Percentiles rank a stretch among this genome's conserved stretches.
Evolutionary conservation across 1,140 invertebrate genomes (phyloP).

Genomic region (Cydia amplana): DNA sequence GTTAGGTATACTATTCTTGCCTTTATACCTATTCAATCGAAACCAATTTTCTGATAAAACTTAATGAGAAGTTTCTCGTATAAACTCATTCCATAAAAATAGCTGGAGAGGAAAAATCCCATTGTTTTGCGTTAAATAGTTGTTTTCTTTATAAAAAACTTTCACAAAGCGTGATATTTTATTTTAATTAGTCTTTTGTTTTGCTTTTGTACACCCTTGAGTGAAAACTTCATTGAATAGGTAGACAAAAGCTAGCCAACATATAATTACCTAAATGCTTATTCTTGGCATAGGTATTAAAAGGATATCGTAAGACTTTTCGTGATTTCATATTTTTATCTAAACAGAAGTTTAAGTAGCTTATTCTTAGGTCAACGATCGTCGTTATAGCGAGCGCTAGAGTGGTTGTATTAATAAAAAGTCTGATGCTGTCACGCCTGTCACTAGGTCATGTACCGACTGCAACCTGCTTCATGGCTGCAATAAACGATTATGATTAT

Average conservation of each 20-base stretch:
- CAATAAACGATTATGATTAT: too few relatives aligned
- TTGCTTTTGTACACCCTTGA: not conserved
- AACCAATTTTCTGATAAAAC: not conserved
- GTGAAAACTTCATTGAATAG: not conserved
- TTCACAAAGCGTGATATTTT: slow-evolving; percentile 12
- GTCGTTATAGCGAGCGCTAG: too few relatives aligned
- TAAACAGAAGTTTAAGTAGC: too few relatives aligned
- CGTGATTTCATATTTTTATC: too few relatives aligned
- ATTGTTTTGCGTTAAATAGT: not conserved
- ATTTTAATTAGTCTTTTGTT: not conserved
- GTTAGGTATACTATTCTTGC: too few relatives aligned
- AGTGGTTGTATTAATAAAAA: too few relatives aligned
- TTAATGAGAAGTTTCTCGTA: not conserved
- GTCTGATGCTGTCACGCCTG: too few relatives aligned
- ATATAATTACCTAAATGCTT: not conserved
- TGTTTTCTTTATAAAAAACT: not conserved
- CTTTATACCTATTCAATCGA: too few relatives aligned
- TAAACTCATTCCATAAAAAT: not conserved
- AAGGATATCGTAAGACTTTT: too few relatives aligned
- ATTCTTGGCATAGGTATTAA: not conserved
- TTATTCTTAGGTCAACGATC: too few relatives aligned
- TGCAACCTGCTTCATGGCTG: too few relatives aligned
- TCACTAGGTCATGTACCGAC: too few relatives aligned
- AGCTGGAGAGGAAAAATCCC: not conserved
- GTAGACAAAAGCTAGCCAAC: not conserved